phyloP scores from a whole-genome alignment of 2,797 vertebrate genomes.

The Fistularia commersonii region DNA sequence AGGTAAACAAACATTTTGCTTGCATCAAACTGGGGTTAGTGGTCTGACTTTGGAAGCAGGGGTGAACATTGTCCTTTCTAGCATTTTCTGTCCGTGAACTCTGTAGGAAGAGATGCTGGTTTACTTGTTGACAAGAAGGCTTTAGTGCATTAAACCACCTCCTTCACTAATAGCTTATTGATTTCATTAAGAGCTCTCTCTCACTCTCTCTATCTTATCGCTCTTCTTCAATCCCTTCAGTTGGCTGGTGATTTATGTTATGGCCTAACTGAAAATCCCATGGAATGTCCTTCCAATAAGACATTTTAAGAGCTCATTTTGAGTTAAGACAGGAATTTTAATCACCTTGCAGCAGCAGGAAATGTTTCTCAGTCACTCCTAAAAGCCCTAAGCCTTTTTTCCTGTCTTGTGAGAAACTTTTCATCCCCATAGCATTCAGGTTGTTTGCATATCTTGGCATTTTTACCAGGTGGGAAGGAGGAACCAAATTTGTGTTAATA shows the following conservation, averaged over 20 bases:
- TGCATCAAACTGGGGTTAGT: too few species aligned
- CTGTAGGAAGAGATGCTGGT: slow-evolving; percentile 2
- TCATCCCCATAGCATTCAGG: slow-evolving; percentile 1
- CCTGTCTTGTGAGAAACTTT: slow-evolving; percentile 2
- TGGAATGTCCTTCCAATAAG: slow-evolving; percentile 35
- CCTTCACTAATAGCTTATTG: slow-evolving; percentile 47
- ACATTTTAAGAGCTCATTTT: slow-evolving; percentile 44
- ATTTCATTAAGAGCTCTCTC: slow-evolving; percentile 34
- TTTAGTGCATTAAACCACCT: slow-evolving; percentile 8
- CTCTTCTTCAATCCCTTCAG: slow-evolving; percentile 2
- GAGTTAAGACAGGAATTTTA: slow-evolving; percentile 45
- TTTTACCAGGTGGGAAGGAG: too few species aligned
- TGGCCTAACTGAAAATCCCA: slow-evolving; percentile 16
- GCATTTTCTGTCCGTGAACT: slow-evolving; percentile 9
- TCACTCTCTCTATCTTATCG: slow-evolving; percentile 2
- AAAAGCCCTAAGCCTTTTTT: slow-evolving; percentile 19
- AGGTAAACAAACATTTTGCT: too few species aligned
- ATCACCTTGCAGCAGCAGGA: slow-evolving; percentile 40
- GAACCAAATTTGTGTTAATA: too few species aligned
- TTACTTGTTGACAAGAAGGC: slow-evolving; percentile 27
- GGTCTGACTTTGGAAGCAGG: too few species aligned
- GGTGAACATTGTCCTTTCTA: neutral
- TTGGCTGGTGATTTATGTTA: slow-evolving; percentile 6
- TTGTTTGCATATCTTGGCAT: slow-evolving; percentile 3
- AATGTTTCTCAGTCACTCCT: slow-evolving; percentile 22